Percentiles rank a stretch among this genome's conserved stretches.
Evolutionary conservation across 2,797 vertebrate genomes (phyloP).

Genomic region (Eospalax fontanierii): DNA sequence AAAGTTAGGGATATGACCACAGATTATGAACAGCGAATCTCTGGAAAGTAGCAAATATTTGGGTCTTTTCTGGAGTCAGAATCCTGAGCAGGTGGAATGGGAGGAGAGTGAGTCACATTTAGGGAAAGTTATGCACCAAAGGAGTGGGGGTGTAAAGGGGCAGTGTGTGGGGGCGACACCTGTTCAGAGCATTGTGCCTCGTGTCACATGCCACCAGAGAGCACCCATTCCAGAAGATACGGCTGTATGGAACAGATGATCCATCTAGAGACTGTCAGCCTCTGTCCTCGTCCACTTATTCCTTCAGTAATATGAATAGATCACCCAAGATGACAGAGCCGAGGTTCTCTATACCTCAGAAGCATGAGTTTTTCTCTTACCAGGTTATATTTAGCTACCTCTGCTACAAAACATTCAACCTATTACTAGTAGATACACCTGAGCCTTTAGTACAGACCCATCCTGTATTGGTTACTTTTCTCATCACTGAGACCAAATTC

Average conservation of each 20-base stretch:
- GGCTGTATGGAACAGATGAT: not conserved
- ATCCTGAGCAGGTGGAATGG: too few relatives aligned
- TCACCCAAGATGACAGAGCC: not conserved
- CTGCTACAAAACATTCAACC: not conserved
- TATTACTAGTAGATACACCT: not conserved
- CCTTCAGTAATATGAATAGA: not conserved
- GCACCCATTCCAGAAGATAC: not conserved
- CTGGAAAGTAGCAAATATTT: not conserved
- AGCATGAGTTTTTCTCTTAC: not conserved
- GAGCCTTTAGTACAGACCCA: not conserved
- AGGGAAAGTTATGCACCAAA: not conserved
- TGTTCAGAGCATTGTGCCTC: not conserved
- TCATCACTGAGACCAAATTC: not conserved
- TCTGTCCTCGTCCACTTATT: not conserved
- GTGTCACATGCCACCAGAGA: not conserved
- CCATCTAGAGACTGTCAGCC: not conserved
- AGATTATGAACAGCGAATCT: not conserved
- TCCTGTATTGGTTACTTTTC: not conserved
- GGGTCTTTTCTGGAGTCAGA: not conserved
- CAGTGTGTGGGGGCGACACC: not conserved
- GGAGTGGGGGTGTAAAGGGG: not conserved
- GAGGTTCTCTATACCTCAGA: not conserved
- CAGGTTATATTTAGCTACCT: not conserved
- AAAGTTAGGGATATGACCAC: not conserved
- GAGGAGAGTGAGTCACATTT: not conserved